These are phyloP conservation scores for Epinotia ramella DNA, from an alignment of 2,888 invertebrate species.

Conservation along the genomic window DNA sequence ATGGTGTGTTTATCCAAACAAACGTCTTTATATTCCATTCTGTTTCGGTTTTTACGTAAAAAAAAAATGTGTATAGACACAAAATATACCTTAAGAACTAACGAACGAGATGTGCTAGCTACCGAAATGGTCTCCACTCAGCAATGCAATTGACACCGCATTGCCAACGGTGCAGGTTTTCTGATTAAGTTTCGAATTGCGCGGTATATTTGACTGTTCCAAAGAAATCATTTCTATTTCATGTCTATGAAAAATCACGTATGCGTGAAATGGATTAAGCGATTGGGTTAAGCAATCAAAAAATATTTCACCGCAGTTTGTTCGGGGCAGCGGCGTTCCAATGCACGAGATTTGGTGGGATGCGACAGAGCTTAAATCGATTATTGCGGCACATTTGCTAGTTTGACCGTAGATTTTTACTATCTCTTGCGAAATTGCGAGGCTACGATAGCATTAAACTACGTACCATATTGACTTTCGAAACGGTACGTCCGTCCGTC, in stretches of 20 bases:
- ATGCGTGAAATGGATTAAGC: conserved; percentile 19
- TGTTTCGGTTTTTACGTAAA: no score
- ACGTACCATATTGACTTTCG: conserved; percentile 56
- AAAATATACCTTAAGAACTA: no score
- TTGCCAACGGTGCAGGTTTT: no score
- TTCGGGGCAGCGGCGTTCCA: conserved; percentile 22
- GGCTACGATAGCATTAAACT: conserved; percentile 52
- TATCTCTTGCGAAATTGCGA: conserved; percentile 53
- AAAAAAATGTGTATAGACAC: no score
- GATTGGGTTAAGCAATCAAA: conserved; percentile 34
- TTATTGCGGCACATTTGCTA: conserved; percentile 51
- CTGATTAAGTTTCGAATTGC: background rate
- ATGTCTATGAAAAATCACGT: conserved; percentile 21
- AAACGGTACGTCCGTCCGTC: background rate
- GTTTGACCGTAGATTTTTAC: conserved; percentile 61
- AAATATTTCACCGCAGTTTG: conserved; percentile 32
- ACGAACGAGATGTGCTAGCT: no score
- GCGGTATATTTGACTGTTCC: background rate
- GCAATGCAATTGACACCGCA: no score
- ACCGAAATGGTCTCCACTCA: no score
- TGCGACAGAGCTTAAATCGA: conserved; percentile 49
- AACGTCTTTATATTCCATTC: no score
- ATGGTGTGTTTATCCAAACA: no score
- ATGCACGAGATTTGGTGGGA: conserved; percentile 21
- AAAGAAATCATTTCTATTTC: background rate